Conservation (phyloP, 2,888 invertebrate species). For the Stictocephala bisonia region DNA sequence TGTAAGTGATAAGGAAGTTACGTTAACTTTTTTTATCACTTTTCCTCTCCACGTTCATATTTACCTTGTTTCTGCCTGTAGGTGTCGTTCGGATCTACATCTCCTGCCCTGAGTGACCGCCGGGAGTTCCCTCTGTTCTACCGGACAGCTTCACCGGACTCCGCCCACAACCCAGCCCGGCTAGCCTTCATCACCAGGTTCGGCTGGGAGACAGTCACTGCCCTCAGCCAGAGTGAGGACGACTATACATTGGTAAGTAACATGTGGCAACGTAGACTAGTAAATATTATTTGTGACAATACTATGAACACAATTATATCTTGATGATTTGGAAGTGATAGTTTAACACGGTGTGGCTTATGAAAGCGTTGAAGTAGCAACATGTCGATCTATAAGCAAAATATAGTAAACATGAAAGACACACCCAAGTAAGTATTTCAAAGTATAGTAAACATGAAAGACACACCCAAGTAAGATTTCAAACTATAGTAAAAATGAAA, state of each 20-base stretch:
- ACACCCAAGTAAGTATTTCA: too few relatives aligned
- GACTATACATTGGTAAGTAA: slow-evolving; percentile 77
- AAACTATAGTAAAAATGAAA: too few relatives aligned
- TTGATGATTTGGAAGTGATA: too few relatives aligned
- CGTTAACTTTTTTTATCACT: background rate
- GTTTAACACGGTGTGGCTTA: too few relatives aligned
- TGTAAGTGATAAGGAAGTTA: slow-evolving; percentile 9
- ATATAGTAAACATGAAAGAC: too few relatives aligned
- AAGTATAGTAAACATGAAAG: too few relatives aligned
- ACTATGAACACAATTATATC: too few relatives aligned
- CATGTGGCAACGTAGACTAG: too few relatives aligned
- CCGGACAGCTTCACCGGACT: slow-evolving; percentile 89
- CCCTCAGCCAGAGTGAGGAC: slow-evolving; percentile 89
- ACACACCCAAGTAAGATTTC: too few relatives aligned
- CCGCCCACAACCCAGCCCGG: slow-evolving; percentile 89
- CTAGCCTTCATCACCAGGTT: slow-evolving; percentile 84
- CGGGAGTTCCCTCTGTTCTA: slow-evolving; percentile 91
- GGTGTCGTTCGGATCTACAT: slow-evolving; percentile 92
- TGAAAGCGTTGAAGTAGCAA: too few relatives aligned
- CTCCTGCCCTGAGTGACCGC: slow-evolving; percentile 89
- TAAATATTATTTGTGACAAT: too few relatives aligned
- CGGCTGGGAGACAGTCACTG: slow-evolving; percentile 89
- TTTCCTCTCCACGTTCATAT: background rate
- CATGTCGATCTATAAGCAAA: too few relatives aligned
- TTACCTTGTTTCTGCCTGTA: slow-evolving; percentile 63